Base-by-base conservation (phyloP, 2,113 vertebrate genomes). In the Nycticorax nycticorax region DNA sequence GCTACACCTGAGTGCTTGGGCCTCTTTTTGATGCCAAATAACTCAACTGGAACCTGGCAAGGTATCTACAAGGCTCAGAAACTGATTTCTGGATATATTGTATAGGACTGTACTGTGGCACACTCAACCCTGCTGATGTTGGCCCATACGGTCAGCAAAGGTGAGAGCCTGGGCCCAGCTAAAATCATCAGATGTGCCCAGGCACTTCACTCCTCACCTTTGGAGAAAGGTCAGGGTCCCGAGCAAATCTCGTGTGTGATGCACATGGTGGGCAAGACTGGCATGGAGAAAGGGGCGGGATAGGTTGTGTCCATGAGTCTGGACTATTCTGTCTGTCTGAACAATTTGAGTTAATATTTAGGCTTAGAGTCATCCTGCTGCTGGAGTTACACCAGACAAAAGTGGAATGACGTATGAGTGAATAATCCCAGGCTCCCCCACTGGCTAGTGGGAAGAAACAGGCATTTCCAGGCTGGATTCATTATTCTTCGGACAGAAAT, bases 231-330 rank as follows among this genome's bases (percentile, higher is more conserved):
- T 6, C 14, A 39, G 7, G 15, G 8, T 75, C 35, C 24, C 64
- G 32, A 93, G 9, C 8, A 45, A 6, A 9, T 14, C 47, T 73
- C 16, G 4, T 7, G 3, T 12, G 5, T 57, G 33, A 50, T 32
- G 14, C 16, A 77, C 27, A 30, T 6, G 8, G 23, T 3, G 53
- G 33, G 17, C 13, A 71, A 72, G 64, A 26, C 26, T 35, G 33
- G 12, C 14, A 28, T 1, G 3, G 43, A 50, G 32, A 48, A 74
- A 57, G 37, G 19, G 37, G 9, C 28, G 41, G 60, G 22, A 26
- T 37, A 2, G 0, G 37, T 48, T 67, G 6, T 33, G 41, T 75
- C 13, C 3, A 3, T 9, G 6, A n/a, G 22, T 27, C 45, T 59
- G 41, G 28, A 69, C 15, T 45, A 8, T 37, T 78, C 43, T 45